Base-by-base conservation (phyloP, 2,888 invertebrate species). In the Lasioglossum morio region DNA sequence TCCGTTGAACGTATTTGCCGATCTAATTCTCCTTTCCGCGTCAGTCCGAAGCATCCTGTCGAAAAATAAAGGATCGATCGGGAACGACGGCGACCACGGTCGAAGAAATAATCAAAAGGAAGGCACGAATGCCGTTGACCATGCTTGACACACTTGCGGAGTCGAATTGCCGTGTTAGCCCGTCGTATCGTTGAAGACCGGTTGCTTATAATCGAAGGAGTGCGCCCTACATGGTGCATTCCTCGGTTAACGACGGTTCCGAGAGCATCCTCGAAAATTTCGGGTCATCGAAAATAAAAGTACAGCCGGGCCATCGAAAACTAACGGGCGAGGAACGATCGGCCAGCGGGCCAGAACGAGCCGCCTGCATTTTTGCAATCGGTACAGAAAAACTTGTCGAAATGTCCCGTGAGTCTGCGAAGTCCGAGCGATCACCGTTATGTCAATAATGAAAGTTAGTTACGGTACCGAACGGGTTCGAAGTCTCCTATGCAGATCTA, bases 1-100 rank as follows among this genome's bases (percentile, higher is more conserved):
- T 48, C 72, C 81, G 81, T 79, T 85, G 81, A 81, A 89, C 88
- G 87, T 89, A 85, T 72, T n/a, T 19, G 30, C 37, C 66, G 37
- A 69, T 40, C 34, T 23, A 73, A 73, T 73, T 73, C 23, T 48
- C 48, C 2, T 12, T 46, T 72, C 46, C 30, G 27, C 12, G 48
- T 19, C 23, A 34, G 19, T 30, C 30, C 16, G 27, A 63, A 63
- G 30, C 30, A 30, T 63, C 16, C 63, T 63, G 63, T 14, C 30
- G 30, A 30, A 63, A 30, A 63, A 30, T 30, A 27, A 60, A 27
- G 69, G 69, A 37, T 37, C 37, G 69, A n/a, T 69, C 69, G 69
- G 40, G 69, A 69, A n/a, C 37, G 69, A 37, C 34, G 66, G 34
- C n/a, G 12, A 30, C 5, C 16, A 66, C 14, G 30, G 34, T 4